These are phyloP conservation scores for Lanistes nyassanus DNA, from an alignment of 1,140 invertebrate species.

Conservation along the genomic window DNA sequence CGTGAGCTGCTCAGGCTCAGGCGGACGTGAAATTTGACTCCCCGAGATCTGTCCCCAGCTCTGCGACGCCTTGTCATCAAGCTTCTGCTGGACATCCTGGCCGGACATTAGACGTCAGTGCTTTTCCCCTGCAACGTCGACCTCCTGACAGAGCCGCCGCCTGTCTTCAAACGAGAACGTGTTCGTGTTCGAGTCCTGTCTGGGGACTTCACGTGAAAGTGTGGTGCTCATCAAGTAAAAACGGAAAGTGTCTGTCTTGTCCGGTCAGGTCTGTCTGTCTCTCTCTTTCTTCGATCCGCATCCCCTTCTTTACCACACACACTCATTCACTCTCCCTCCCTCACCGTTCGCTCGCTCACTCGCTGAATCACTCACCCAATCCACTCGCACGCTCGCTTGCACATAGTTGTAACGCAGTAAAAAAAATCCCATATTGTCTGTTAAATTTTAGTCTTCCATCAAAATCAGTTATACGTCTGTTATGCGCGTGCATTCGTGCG, in stretches of 20 bases:
- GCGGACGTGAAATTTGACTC: too few relatives aligned
- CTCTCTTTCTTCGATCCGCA: slow-evolving; percentile 13
- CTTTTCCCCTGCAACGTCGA: too few relatives aligned
- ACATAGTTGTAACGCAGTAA: neutral
- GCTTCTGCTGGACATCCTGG: too few relatives aligned
- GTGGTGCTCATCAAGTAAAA: neutral
- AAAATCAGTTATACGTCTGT: neutral
- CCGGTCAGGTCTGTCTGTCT: slow-evolving; percentile 9
- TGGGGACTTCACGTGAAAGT: neutral
- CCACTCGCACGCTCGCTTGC: neutral
- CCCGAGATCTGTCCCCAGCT: too few relatives aligned
- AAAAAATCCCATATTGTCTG: neutral
- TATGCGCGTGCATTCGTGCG: neutral
- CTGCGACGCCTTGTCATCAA: too few relatives aligned
- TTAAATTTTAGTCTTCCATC: neutral
- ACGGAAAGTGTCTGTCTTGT: too few relatives aligned
- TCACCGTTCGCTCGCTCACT: neutral
- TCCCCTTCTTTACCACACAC: too few relatives aligned
- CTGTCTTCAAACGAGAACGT: neutral
- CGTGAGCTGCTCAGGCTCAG: too few relatives aligned
- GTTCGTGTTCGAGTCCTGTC: slow-evolving; percentile 3
- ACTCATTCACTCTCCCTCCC: slow-evolving; percentile 2
- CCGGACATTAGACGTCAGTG: too few relatives aligned
- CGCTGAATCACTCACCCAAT: neutral
- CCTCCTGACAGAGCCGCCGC: too few relatives aligned